phyloP scores from a whole-genome alignment of 2,113 vertebrate species.

The Labrus mixtus region DNA sequence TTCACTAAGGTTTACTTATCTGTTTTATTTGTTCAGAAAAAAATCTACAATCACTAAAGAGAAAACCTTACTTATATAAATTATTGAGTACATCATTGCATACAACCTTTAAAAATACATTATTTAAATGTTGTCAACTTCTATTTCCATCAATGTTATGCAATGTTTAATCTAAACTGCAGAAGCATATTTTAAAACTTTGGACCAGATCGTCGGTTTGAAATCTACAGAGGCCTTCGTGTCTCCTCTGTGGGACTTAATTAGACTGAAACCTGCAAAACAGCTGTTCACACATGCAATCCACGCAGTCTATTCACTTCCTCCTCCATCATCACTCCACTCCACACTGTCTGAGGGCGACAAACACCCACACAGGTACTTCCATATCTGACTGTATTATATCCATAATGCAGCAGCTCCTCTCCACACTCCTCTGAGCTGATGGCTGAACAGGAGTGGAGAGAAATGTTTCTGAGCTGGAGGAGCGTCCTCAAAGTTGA shows the following conservation, averaged over 20 bases:
- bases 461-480: conserved; percentile 29
- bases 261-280: conserved; percentile 1
- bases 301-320: conserved; percentile 7
- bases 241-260: neutral
- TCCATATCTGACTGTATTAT: conserved; percentile 2
- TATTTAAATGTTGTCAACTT: too few relatives aligned
- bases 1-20: too few relatives aligned
- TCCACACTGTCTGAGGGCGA: conserved; percentile 3
- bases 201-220: neutral
- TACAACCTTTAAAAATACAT: too few relatives aligned
- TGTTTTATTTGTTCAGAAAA: too few relatives aligned
- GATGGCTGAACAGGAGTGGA: conserved; percentile 23
- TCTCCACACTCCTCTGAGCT: conserved; percentile 32
- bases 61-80: too few relatives aligned
- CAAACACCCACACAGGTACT: conserved; percentile 18
- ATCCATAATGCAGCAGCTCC: conserved; percentile 53
- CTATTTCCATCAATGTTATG: too few relatives aligned
- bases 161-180: too few relatives aligned
- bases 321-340: conserved; percentile 15
- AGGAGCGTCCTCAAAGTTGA: conserved; percentile 36
- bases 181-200: too few relatives aligned
- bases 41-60: too few relatives aligned
- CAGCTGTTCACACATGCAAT: conserved; percentile 10
- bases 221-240: neutral
- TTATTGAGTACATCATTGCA: too few relatives aligned